Percentiles rank a stretch among this genome's conserved stretches.
Evolutionary conservation across 1,140 invertebrate species (phyloP).

Genomic region (Drosophila pectinifera): DNA sequence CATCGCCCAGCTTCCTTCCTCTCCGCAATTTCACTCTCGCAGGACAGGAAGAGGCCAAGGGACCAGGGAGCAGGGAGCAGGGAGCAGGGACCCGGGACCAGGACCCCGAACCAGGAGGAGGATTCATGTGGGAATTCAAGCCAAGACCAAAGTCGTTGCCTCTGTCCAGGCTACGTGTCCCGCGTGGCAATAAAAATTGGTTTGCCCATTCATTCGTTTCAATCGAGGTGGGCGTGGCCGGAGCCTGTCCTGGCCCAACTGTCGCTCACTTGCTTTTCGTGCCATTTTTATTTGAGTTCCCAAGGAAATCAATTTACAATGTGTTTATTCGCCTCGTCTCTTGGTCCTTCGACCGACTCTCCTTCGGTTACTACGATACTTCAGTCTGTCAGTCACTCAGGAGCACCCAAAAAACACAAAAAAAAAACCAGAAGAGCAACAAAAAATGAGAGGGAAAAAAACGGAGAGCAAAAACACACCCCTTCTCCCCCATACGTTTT

Average conservation of each 20-base stretch:
- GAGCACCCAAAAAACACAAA: neutral
- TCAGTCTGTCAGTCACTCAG: slow-evolving; percentile 3
- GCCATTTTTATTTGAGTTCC: slow-evolving; percentile 83
- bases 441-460: no score
- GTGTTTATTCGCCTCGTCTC: slow-evolving; percentile 82
- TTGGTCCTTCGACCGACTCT: slow-evolving; percentile 33
- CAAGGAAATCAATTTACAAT: slow-evolving; percentile 84
- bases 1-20: slow-evolving; percentile 60
- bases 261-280: slow-evolving; percentile 79
- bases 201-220: slow-evolving; percentile 84
- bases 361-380: slow-evolving; percentile 63
- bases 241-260: slow-evolving; percentile 28
- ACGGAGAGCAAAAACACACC: neutral
- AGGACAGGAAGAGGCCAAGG: slow-evolving; percentile 46
- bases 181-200: slow-evolving; percentile 83
- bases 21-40: slow-evolving; percentile 66
- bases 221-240: slow-evolving; percentile 48
- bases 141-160: slow-evolving; percentile 58
- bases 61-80: no score
- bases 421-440: no score
- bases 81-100: no score
- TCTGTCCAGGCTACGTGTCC: slow-evolving; percentile 69
- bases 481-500: slow-evolving; percentile 31
- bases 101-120: neutral
- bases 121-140: slow-evolving; percentile 67